Evolutionary conservation across 2,888 invertebrate genomes (phyloP).

Genomic region (Thymelicus acteon): DNA sequence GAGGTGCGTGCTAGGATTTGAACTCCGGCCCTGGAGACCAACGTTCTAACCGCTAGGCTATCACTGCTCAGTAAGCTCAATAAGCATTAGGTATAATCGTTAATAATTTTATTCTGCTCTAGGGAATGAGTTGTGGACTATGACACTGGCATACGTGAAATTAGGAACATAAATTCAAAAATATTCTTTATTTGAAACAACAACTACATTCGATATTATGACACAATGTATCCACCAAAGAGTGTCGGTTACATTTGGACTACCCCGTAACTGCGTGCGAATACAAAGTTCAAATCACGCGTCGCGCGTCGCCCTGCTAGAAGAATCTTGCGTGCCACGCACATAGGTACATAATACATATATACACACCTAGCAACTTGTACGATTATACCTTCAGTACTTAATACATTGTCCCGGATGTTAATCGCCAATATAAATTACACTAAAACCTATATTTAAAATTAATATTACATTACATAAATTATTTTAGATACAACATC

Average conservation of each 20-base stretch:
- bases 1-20: no score
- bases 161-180: constrained; percentile 34
- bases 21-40: no score
- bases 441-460: constrained; percentile 60
- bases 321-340: neutral
- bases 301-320: neutral
- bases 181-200: constrained; percentile 60
- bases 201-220: constrained; percentile 53
- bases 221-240: constrained; percentile 6
- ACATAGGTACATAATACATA: neutral
- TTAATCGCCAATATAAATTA: constrained; percentile 65
- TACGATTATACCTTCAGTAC: constrained; percentile 29
- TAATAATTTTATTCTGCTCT: neutral
- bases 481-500: constrained; percentile 58
- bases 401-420: constrained; percentile 42
- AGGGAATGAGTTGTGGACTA: neutral
- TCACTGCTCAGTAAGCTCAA: no score
- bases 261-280: neutral
- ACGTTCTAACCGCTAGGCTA: no score
- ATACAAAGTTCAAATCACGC: neutral
- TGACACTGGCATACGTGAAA: neutral
- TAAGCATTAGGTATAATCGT: no score
- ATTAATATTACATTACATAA: constrained; percentile 63
- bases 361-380: constrained; percentile 7
- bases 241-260: constrained; percentile 8